Percentiles rank a stretch among this genome's conserved stretches.
Evolutionary conservation across 1,140 invertebrate genomes (phyloP).

Genomic region (Heliconius eleuchia): DNA sequence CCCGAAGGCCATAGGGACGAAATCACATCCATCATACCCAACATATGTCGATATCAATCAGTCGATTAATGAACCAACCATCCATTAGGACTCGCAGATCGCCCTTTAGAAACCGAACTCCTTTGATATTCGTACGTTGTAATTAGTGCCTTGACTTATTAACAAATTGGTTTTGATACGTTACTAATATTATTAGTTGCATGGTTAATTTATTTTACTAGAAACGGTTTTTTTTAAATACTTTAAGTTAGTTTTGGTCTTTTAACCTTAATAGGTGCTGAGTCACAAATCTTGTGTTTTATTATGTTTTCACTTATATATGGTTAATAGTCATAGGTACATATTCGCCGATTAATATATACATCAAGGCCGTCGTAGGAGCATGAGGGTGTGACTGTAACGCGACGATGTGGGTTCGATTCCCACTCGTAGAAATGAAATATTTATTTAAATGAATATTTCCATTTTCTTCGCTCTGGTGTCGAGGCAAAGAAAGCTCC

Average conservation of each 20-base stretch:
- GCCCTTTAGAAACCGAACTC: constrained; percentile 41
- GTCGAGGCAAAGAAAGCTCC: too few species aligned
- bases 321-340: neutral
- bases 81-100: constrained; percentile 45
- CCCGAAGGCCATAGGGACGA: constrained; percentile 45
- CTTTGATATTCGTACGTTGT: constrained; percentile 42
- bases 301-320: too few species aligned
- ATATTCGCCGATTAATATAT: too few species aligned
- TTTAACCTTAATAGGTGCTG: too few species aligned
- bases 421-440: too few species aligned
- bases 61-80: constrained; percentile 56
- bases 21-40: constrained; percentile 55
- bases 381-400: too few species aligned
- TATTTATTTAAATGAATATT: too few species aligned
- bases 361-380: too few species aligned
- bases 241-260: too few species aligned
- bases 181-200: neutral
- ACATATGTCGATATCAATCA: constrained; percentile 72
- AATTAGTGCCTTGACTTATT: constrained; percentile 44
- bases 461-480: too few species aligned
- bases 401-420: too few species aligned
- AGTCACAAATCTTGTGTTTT: too few species aligned
- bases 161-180: constrained; percentile 34
- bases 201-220: neutral
- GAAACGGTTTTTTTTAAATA: neutral